Conservation (phyloP, 2,113 vertebrate genomes). For the Pangasianodon hypophthalmus region DNA sequence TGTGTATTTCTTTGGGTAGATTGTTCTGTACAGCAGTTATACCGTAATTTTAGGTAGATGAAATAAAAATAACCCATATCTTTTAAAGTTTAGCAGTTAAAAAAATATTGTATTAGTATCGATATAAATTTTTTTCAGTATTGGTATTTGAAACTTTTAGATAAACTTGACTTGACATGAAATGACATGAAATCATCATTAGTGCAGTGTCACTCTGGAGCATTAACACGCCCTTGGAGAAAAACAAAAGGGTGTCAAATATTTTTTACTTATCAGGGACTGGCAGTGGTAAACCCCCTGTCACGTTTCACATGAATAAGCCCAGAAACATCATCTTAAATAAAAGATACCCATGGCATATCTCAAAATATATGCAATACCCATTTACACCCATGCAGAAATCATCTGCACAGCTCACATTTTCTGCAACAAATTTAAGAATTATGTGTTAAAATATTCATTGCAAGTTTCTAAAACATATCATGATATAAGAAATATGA, state of each 20-base stretch:
- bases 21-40: neutral
- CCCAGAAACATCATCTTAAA: constrained; percentile 22
- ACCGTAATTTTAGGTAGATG: neutral
- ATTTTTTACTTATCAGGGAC: constrained; percentile 44
- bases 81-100: neutral
- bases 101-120: neutral
- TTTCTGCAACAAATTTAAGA: neutral
- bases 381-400: neutral
- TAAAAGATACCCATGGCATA: constrained; percentile 2
- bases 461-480: neutral
- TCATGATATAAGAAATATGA: neutral
- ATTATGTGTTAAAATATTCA: neutral
- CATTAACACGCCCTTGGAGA: constrained; percentile 31
- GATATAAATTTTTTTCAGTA: neutral
- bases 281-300: constrained; percentile 23
- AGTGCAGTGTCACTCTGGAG: constrained; percentile 43
- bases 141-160: neutral
- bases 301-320: constrained; percentile 22
- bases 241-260: constrained; percentile 38
- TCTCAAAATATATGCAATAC: constrained; percentile 1
- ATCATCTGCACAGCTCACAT: neutral
- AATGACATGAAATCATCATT: constrained; percentile 43
- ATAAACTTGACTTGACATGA: neutral
- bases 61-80: too few species aligned
- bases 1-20: neutral